Base-by-base conservation (phyloP, 2,797 vertebrate genomes). In the Lemur catta region DNA sequence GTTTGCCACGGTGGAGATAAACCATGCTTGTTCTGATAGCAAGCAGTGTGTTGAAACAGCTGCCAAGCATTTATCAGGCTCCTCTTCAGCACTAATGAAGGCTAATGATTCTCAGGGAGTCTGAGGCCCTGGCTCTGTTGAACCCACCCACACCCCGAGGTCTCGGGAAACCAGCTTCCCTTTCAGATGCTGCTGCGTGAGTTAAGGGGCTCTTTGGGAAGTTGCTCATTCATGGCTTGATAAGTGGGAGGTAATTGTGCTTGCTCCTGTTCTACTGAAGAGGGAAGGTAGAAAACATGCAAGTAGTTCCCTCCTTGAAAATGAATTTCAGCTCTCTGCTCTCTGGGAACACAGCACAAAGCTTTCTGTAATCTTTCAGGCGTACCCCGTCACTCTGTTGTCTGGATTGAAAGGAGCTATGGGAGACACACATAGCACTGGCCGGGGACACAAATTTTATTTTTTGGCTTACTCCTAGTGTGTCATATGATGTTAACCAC, bases 1-100 rank as follows among this genome's bases (percentile, higher is more conserved):
- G 97, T 95, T 65, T 20, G 24, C 65, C 48, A 20, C 57, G 24
- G 65, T 61, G 92, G 96, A 97, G 97, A 93, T 28, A 50, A 50
- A 65, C 13, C 14, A 3, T 17, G 26, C 71, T 78, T 33, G 12
- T 81, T n/a, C 8, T 24, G 59, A n/a, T 15, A 4, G 6, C 41
- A 57, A n/a, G 43, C 89, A 93, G 63, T 17, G 65, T 97, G 96
- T 92, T 65, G 84, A 55, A 97, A 97, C 97, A 97, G 96, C 97
- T 97, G 91, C 87, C 95, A 50, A 92, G 78, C 78, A 48, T 57
- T 96, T 24, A 41, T 41, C 84, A 98, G 96, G 96, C 96, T 97
- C 96, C 96, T 97, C 90, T 94, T 90, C 69, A 43, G 79, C 89
- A 63, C 96, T 75, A 74, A 12, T 2, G 75, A 57, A 41, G 75